Conservation (phyloP, 92 coral and sea anemone genomes). For the Palythoa heliodiscus region DNA sequence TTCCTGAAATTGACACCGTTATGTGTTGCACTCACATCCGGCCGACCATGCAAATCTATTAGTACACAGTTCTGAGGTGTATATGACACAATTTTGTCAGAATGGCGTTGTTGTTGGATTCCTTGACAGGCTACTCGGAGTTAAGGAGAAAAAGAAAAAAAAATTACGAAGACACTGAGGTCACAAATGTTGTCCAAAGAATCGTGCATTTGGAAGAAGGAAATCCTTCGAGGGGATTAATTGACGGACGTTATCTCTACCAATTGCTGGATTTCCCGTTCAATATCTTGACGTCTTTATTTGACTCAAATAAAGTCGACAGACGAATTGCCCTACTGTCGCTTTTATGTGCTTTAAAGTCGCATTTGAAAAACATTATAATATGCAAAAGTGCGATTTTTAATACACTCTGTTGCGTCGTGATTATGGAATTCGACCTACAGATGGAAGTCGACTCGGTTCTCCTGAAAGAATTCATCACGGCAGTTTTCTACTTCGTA, state of each 20-base stretch:
- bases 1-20: not conserved
- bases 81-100: not conserved
- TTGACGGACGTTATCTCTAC: conserved; percentile 22
- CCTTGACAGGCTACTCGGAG: conserved; percentile 29
- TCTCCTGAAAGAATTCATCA: not conserved
- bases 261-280: conserved; percentile 26
- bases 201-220: conserved; percentile 8
- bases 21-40: not conserved
- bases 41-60: not conserved
- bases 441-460: conserved; percentile 7
- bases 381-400: conserved; percentile 27
- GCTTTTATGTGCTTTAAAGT: conserved; percentile 17
- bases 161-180: conserved; percentile 4
- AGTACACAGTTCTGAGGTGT: not conserved
- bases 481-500: conserved; percentile 15
- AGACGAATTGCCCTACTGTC: conserved; percentile 23
- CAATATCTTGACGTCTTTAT: conserved; percentile 6
- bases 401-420: conserved; percentile 18
- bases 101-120: conserved; percentile 39
- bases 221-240: not conserved
- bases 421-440: conserved; percentile 30
- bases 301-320: not conserved
- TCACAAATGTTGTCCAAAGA: conserved; percentile 14
- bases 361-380: conserved; percentile 1
- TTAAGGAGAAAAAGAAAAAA: not conserved